Evolutionary conservation across 1,140 invertebrate species (phyloP).

Genomic region (Tetragnatha versicolor): DNA sequence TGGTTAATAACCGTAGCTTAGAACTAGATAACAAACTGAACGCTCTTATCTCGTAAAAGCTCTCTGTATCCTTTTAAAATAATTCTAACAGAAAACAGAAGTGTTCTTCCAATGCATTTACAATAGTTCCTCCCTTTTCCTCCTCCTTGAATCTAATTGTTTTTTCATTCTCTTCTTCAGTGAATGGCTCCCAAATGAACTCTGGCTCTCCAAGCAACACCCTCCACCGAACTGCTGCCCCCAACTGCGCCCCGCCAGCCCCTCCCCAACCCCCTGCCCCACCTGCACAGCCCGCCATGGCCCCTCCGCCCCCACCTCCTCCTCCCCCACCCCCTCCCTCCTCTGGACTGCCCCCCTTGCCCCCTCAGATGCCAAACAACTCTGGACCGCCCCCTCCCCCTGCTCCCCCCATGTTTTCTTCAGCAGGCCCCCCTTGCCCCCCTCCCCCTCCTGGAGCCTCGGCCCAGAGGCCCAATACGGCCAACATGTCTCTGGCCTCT

Average conservation of each 20-base stretch:
- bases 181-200: conserved; percentile 24
- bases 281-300: conserved; percentile 59
- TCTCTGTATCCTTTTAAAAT: no score
- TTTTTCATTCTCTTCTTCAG: not conserved
- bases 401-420: not conserved
- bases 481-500: conserved; percentile 77
- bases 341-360: conserved; percentile 23
- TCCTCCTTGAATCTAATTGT: no score
- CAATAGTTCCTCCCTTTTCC: no score
- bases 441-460: conserved; percentile 27
- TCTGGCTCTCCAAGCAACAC: conserved; percentile 35
- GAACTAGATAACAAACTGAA: no score
- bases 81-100: no score
- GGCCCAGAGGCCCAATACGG: conserved; percentile 16
- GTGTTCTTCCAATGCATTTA: no score
- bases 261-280: conserved; percentile 59
- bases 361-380: conserved; percentile 4
- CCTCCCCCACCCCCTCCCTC: conserved; percentile 52
- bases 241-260: conserved; percentile 57
- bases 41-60: no score
- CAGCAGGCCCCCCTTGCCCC: conserved; percentile 29
- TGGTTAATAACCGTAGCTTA: no score
- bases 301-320: conserved; percentile 66
- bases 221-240: conserved; percentile 54
- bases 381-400: conserved; percentile 8